phyloP scores from a whole-genome alignment of 37 sponge, comb jelly and placozoan genomes.

The Halichondria panicea region DNA sequence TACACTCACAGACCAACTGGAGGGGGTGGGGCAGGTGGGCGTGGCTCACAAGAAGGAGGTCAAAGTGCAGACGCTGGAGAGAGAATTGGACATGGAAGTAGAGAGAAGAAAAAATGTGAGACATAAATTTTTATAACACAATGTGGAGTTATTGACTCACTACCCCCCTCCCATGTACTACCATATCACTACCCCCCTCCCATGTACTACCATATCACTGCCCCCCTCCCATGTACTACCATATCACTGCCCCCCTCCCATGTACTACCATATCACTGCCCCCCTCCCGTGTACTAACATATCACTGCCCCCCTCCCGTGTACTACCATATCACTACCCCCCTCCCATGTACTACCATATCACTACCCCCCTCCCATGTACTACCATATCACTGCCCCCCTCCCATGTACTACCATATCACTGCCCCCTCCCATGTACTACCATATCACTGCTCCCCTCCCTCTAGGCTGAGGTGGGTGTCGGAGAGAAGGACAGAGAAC shows the following conservation, averaged over 20 bases:
- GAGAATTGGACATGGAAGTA: slow-evolving; percentile 3
- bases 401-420: too few species aligned
- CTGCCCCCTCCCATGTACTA: too few species aligned
- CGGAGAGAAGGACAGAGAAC: too few species aligned
- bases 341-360: too few species aligned
- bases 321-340: too few species aligned
- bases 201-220: neutral
- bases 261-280: neutral
- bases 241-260: neutral
- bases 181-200: neutral
- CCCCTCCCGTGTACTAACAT: neutral
- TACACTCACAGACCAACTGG: slow-evolving; percentile 33
- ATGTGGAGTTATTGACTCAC: too few species aligned
- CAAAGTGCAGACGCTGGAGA: slow-evolving; percentile 7
- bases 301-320: neutral
- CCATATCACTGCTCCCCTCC: too few species aligned
- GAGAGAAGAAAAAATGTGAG: slow-evolving; percentile 6
- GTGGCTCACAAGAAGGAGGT: neutral
- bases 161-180: too few species aligned
- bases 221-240: neutral
- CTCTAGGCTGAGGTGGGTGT: too few species aligned
- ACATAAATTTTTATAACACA: too few species aligned
- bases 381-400: too few species aligned
- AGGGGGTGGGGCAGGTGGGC: slow-evolving; percentile 25
- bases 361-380: too few species aligned